Conservation (phyloP, 2,888 invertebrate genomes). For the Scaptomyza parva region DNA sequence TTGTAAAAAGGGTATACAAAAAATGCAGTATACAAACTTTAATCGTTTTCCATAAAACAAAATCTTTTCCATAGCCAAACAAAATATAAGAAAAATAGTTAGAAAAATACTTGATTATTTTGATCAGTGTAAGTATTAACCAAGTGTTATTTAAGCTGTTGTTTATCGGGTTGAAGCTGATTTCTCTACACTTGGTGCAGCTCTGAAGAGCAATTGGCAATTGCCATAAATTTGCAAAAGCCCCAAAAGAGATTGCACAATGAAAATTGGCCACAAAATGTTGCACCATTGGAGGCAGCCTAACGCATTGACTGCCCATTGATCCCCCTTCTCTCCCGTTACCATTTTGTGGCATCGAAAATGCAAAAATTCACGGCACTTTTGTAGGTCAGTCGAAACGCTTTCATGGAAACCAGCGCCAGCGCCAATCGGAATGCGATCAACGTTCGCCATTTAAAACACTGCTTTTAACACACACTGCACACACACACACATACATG, state of each 20-base stretch:
- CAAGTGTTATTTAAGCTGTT: not conserved
- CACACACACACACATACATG: slow-evolving; percentile 10
- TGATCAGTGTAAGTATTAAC: too few species aligned
- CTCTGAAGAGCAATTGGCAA: slow-evolving; percentile 45
- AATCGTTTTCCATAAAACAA: too few species aligned
- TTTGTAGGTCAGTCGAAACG: slow-evolving; percentile 48
- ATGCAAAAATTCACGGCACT: slow-evolving; percentile 58
- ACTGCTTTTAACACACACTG: slow-evolving; percentile 9
- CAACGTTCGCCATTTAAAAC: slow-evolving; percentile 58
- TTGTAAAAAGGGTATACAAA: too few species aligned
- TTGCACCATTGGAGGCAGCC: slow-evolving; percentile 6
- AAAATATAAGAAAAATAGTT: too few species aligned
- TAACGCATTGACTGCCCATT: slow-evolving; percentile 23
- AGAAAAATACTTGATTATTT: too few species aligned
- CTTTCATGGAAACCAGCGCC: slow-evolving; percentile 26
- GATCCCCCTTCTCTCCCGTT: too few species aligned
- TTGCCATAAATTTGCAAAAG: slow-evolving; percentile 67
- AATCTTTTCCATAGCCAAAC: too few species aligned
- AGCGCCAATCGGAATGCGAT: slow-evolving; percentile 40
- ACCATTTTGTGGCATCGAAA: slow-evolving; percentile 62
- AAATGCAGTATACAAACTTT: too few species aligned
- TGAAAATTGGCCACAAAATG: slow-evolving; percentile 50
- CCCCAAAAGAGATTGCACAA: slow-evolving; percentile 67
- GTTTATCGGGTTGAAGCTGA: slow-evolving; percentile 14
- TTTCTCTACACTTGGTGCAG: slow-evolving; percentile 15